Percentiles rank a stretch among this genome's conserved stretches.
Conservation (phyloP, 1,140 invertebrate species). For the Frieseomelitta varia region DNA sequence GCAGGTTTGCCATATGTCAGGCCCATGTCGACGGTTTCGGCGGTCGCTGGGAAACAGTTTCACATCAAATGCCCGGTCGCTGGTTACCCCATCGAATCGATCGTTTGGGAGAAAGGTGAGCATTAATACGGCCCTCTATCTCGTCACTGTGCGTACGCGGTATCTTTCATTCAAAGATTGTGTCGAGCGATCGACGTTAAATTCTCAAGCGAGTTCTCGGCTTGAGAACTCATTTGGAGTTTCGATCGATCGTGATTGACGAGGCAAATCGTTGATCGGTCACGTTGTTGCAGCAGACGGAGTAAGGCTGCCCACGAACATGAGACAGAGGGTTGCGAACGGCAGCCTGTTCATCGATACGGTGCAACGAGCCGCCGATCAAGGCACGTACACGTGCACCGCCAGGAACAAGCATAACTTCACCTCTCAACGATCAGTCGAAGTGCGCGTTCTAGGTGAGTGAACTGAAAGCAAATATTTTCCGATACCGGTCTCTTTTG, state of each 20-base stretch:
- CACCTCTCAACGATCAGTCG: constrained; percentile 83
- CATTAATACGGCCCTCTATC: constrained; percentile 14
- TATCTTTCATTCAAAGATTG: not conserved
- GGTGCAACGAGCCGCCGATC: constrained; percentile 85
- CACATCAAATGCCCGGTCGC: constrained; percentile 87
- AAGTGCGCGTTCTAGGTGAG: constrained; percentile 84
- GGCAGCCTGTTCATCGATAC: constrained; percentile 86
- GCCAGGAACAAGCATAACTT: constrained; percentile 85
- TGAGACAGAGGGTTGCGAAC: constrained; percentile 86
- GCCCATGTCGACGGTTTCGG: constrained; percentile 86
- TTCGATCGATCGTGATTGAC: not conserved
- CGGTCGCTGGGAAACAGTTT: constrained; percentile 86
- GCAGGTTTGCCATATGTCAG: constrained; percentile 87
- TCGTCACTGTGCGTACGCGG: no score
- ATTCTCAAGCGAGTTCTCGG: no score
- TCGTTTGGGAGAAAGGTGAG: constrained; percentile 87
- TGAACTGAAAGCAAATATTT: constrained; percentile 47
- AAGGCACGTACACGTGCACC: constrained; percentile 87
- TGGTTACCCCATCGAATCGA: constrained; percentile 86
- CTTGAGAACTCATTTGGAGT: not conserved
- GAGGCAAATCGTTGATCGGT: not conserved
- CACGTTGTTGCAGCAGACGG: constrained; percentile 80
- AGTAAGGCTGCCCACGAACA: constrained; percentile 85
- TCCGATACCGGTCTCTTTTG: constrained; percentile 26
- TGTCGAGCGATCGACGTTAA: not conserved